These are phyloP conservation scores for Elysia crispata DNA, from an alignment of 2,888 invertebrate species.

Conservation along the genomic window DNA sequence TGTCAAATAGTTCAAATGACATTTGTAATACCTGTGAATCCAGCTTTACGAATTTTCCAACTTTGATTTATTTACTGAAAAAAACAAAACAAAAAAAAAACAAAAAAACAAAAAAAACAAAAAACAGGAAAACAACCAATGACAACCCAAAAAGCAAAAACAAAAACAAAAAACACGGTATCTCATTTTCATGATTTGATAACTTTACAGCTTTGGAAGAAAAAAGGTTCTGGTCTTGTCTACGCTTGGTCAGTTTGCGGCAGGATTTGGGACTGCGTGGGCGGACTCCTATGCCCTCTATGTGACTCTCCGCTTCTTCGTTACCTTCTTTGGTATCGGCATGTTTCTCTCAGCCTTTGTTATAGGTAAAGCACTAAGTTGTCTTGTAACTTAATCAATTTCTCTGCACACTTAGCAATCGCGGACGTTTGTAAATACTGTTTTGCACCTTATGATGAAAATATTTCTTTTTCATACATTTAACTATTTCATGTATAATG, in stretches of 20 bases:
- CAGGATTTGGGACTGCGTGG: conserved; percentile 84
- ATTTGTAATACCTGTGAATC: too few species aligned
- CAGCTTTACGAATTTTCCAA: too few species aligned
- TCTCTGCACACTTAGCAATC: neutral
- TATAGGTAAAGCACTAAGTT: conserved; percentile 54
- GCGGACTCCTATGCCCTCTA: conserved; percentile 85
- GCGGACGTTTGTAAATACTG: neutral
- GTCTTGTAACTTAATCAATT: neutral
- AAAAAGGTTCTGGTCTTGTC: conserved; percentile 86
- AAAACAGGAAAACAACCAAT: too few species aligned
- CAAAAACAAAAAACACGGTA: too few species aligned
- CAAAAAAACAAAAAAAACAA: too few species aligned
- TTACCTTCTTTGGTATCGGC: conserved; percentile 84
- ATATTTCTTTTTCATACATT: neutral
- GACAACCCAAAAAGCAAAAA: too few species aligned
- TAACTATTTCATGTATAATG: neutral
- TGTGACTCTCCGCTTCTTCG: conserved; percentile 83
- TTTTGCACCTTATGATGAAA: neutral
- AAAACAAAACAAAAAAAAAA: too few species aligned
- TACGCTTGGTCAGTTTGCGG: conserved; percentile 82
- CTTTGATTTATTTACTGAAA: too few species aligned
- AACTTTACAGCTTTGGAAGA: conserved; percentile 82
- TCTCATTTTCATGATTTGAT: neutral
- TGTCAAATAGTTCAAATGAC: too few species aligned
- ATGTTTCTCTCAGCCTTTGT: conserved; percentile 88